phyloP scores from a whole-genome alignment of 2,888 invertebrate genomes.

The Neoascia interrupta region DNA sequence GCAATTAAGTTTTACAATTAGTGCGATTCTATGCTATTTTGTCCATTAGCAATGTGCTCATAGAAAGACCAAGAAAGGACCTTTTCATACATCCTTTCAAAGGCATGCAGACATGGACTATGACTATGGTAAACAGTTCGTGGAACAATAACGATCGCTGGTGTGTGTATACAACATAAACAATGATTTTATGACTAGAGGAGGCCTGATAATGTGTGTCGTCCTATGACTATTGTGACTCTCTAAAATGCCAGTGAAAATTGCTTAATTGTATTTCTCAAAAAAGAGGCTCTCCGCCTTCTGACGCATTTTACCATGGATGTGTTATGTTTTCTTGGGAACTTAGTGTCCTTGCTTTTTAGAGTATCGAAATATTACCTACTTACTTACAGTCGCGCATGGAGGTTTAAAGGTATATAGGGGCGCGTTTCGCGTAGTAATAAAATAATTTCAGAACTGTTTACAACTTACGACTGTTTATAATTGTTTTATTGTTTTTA shows the following conservation, averaged over 20 bases:
- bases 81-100: conserved; percentile 26
- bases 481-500: conserved; percentile 38
- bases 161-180: conserved; percentile 26
- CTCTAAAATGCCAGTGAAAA: not conserved
- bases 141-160: conserved; percentile 20
- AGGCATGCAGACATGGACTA: conserved; percentile 2
- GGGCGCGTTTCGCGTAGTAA: conserved; percentile 55
- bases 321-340: not conserved
- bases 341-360: conserved; percentile 45
- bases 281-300: conserved; percentile 11
- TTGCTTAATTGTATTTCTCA: conserved; percentile 30
- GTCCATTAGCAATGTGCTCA: conserved; percentile 38
- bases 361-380: not conserved
- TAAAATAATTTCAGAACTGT: conserved; percentile 40
- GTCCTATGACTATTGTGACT: conserved; percentile 1
- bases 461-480: no score
- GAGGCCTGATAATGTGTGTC: conserved; percentile 55
- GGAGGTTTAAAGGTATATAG: not conserved
- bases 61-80: conserved; percentile 22
- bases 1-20: conserved; percentile 42
- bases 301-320: not conserved
- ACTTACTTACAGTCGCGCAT: not conserved
- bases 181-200: conserved; percentile 40
- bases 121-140: conserved; percentile 49
- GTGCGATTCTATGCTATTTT: conserved; percentile 19